These are phyloP conservation scores for Rhabdornis inornatus DNA, from an alignment of 2,113 vertebrate species.

Conservation along the genomic window DNA sequence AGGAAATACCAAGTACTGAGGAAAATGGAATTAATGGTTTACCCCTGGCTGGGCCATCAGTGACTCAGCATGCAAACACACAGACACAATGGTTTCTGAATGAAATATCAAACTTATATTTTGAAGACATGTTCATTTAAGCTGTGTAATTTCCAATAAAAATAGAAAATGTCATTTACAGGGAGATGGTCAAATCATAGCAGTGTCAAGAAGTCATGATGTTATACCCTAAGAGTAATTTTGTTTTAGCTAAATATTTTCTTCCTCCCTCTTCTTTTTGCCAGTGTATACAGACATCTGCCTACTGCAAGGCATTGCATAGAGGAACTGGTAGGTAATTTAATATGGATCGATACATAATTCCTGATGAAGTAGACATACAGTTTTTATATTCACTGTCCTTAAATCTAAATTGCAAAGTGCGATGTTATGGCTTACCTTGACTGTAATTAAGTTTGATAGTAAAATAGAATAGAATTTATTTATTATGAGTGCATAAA, in stretches of 20 bases:
- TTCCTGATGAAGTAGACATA: constrained; percentile 20
- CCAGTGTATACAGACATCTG: neutral
- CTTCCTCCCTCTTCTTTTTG: neutral
- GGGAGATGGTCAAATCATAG: neutral
- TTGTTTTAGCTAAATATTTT: neutral
- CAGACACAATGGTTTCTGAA: neutral
- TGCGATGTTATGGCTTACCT: neutral
- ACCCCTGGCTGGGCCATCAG: neutral
- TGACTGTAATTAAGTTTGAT: constrained; percentile 54
- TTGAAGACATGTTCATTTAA: neutral
- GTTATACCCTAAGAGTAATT: neutral
- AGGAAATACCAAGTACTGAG: neutral
- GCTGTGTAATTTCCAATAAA: neutral
- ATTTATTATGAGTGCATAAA: constrained; percentile 54
- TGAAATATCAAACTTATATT: neutral
- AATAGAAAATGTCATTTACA: neutral
- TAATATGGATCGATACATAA: neutral
- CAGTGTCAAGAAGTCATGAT: neutral
- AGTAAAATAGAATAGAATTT: constrained; percentile 56
- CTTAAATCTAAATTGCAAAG: constrained; percentile 50
- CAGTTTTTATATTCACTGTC: constrained; percentile 7
- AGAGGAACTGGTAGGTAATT: neutral
- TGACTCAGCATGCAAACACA: neutral
- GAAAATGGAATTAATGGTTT: neutral
- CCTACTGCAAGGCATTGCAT: neutral